Evolutionary conservation across 1,140 invertebrate genomes (phyloP), one percentile per base, ranked within the genome.

Genomic region (Pseudomyrmex dendroicus): DNA sequence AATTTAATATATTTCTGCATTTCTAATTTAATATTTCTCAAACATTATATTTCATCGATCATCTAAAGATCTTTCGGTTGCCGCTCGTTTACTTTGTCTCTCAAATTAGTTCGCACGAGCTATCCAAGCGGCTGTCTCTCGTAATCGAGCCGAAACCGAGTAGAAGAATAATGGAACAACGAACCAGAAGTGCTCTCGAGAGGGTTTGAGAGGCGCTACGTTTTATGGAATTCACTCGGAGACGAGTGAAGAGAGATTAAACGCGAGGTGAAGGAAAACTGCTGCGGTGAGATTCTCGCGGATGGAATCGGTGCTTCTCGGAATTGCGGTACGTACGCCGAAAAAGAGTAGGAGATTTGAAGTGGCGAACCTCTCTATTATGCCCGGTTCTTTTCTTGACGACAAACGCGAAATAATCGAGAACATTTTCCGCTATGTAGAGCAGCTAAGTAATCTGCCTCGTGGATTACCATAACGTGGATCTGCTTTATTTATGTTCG

Each of bases 401-500:
- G 76, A 84, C 86, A 13, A 66, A 22, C 46, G 12, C 20, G 50
- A 54, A 59, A 54, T 77, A 82, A 85, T 84, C 64, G 86, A 74
- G 64, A 66, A 54, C 17, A n/a, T 77, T 56, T 83, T 77, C 66
- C 50, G 25, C 44, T 25, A 25, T 12, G 54, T 20, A 12, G 22
- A 35, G 8, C 52, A 46, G 1, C 59, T 35, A 59, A 46, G 50
- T 89, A 82, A 85, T 89, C 76, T 66, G 64, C 70, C 68, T 59
- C 2, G 25, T 66, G 84, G 85, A 91, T 92, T 89, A 90, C 84
- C 50, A 52, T 73, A 76, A 56, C 25, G n/a, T n/a, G 63, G 48
- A 25, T 63, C 50, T 48, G 50, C 67, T 50, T 82, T 91, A 90
- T 91, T 92, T 91, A 91, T 89, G 85, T 57, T 64, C 78, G 82